Base-by-base conservation (phyloP, 2,888 invertebrate species). In the Ormyrus nitidulus region DNA sequence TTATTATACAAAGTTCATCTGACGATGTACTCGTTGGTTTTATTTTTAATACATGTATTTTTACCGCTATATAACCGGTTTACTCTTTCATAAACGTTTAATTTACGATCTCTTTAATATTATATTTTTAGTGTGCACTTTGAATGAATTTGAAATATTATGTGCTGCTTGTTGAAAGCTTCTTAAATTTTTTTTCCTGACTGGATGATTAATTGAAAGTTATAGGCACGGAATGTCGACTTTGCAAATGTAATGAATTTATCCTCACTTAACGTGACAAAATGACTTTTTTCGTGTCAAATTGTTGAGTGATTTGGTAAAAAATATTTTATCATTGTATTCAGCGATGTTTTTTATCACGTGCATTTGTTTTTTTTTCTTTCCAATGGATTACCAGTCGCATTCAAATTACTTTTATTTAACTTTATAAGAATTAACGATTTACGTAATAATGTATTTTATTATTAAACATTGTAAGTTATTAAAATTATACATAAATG, bases 321-420 rank as follows among this genome's bases (percentile, higher is more conserved):
- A 46, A 70, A 53, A 66, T 61, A 61, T 72, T 66, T 61, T 78
- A 72, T 72, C 66, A 34, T 9, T 19, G 68, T n/a, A 79, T 74
- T 74, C 46, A 6, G 10, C 11, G 51, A 71, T 56, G 58, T 13
- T 19, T 13, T 49, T n/a, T 59, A 72, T 53, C 53, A 13, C 13
- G 19, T 13, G 13, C 51, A 11, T 34, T n/a, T 34, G 49, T 44
- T 53, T 51, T 53, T 34, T 34, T 19, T 19, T 19, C 19, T 19
- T 19, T 19, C 19, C 19, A 19, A 1, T 19, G 19, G 19, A 19
- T 19, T 19, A 19, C 2, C 19, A 19, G 19, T 19, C 19, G 19
- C 34, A 34, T 34, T 34, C 34, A 34, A 34, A 34, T 4, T 34
- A 34, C 34, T 34, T 34, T 34, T 34, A 34, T 34, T 34, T 4